Evolutionary conservation across 2,888 invertebrate species (phyloP), one percentile per base, ranked within the genome.

Genomic region (Ophion ventricosus): DNA sequence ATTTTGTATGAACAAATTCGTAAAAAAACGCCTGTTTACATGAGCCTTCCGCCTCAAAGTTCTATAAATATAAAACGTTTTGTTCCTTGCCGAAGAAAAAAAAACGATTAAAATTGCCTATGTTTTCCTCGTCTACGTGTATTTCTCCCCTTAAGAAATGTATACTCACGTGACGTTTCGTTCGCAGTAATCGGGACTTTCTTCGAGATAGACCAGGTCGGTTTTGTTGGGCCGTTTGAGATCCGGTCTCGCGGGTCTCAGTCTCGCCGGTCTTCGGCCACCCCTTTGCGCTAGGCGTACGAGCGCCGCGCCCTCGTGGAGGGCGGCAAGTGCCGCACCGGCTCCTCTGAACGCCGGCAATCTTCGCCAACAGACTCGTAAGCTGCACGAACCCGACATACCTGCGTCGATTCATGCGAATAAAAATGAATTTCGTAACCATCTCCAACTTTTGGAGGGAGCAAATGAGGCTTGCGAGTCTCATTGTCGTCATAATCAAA

Each of bases 141-240:
- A n/a, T n/a, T n/a, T n/a, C n/a, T n/a, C n/a, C n/a, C n/a, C n/a
- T 23, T 35, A 3, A n/a, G 20, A 23, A 17, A 29, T 40, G 49
- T 64, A 67, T 10, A 95, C 96, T 95, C 94, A 97, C 96, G 96
- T 96, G 84, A 96, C 95, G 93, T 98, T 97, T 81, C 96, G 95
- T 93, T 98, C 97, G 93, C 98, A 98, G 92, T 98, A 98, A 93
- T 98, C 97, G 0, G 98, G 98, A 23, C 98, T 98, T 90, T 98
- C 97, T 90, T 98, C 97, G 89, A 98, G 94, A 92, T 96, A 98
- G 20, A 98, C 97, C 88, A 98, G 94, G 93, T 98, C 98, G n/a
- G 97, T 97, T 93, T 97, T 97, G 90, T 97, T 97, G 1, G 98
- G 98, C 92, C 97, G 97, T 93, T 97, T 97, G 93, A 97, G 95